phyloP scores from a whole-genome alignment of 1,140 invertebrate genomes.

The Eubasilissa regina region DNA sequence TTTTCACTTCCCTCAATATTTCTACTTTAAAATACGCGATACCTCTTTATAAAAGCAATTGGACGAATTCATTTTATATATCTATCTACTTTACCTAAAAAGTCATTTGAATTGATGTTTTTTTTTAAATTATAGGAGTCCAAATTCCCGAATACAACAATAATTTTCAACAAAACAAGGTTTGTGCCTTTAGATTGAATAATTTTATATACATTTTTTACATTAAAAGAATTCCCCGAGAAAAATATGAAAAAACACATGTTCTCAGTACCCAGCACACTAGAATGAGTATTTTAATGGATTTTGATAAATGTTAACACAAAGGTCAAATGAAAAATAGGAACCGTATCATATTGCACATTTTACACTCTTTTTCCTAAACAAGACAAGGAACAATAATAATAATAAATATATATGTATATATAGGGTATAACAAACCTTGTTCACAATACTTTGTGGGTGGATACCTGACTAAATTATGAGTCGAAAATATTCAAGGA shows the following conservation, averaged over 20 bases:
- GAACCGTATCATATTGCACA: not conserved
- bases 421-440: no score
- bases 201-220: slow-evolving; percentile 24
- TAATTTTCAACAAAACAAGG: not conserved
- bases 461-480: no score
- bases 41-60: slow-evolving; percentile 33
- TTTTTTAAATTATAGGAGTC: slow-evolving; percentile 14
- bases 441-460: no score
- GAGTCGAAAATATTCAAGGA: no score
- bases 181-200: slow-evolving; percentile 2
- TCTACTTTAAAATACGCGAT: slow-evolving; percentile 12
- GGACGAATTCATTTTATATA: slow-evolving; percentile 38
- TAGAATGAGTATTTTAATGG: not conserved
- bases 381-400: not conserved
- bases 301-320: not conserved
- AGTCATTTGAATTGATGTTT: slow-evolving; percentile 20
- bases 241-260: not conserved
- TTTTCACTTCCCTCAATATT: slow-evolving; percentile 15
- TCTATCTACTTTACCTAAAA: slow-evolving; percentile 38
- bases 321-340: not conserved
- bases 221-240: not conserved
- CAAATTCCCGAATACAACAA: not conserved
- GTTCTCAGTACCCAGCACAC: not conserved
- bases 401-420: no score
- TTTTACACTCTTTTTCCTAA: not conserved